Conservation (phyloP, 2,113 vertebrate species). For the Thamnophis sirtalis region DNA sequence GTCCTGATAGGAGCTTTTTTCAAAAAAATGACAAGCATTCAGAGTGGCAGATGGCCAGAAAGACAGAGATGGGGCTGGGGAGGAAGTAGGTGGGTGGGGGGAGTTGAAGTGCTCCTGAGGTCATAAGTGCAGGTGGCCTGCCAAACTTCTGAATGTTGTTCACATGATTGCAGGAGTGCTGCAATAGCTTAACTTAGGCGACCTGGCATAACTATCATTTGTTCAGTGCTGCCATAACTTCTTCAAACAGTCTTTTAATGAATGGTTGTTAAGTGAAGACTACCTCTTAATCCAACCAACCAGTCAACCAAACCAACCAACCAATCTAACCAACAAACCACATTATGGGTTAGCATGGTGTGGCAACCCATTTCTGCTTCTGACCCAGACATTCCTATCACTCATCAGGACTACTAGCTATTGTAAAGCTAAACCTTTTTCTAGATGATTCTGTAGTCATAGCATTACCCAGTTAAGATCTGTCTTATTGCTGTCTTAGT, state of each 20-base stretch:
- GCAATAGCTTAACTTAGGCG: not conserved
- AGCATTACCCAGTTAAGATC: not conserved
- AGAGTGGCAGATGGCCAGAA: not conserved
- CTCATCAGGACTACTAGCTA: not conserved
- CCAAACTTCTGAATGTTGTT: not conserved
- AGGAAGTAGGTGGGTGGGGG: not conserved
- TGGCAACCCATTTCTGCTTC: not conserved
- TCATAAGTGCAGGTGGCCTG: not conserved
- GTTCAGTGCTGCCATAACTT: not conserved
- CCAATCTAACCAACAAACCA: not conserved
- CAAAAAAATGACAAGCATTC: not conserved
- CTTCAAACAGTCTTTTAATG: not conserved
- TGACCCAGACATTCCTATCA: not conserved
- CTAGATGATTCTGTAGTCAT: not conserved
- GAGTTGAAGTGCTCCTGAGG: not conserved
- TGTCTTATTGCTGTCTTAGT: rapidly evolving
- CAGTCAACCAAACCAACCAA: not conserved
- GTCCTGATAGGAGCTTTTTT: not conserved
- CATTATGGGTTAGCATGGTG: not conserved
- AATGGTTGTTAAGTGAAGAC: not conserved
- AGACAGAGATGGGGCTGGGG: not conserved
- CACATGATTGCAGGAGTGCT: not conserved
- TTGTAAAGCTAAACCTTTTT: not conserved
- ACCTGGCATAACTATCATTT: not conserved
- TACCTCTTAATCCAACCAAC: not conserved